Evolutionary conservation across 2,888 invertebrate genomes (phyloP).

Genomic region (Hypena proboscidalis): DNA sequence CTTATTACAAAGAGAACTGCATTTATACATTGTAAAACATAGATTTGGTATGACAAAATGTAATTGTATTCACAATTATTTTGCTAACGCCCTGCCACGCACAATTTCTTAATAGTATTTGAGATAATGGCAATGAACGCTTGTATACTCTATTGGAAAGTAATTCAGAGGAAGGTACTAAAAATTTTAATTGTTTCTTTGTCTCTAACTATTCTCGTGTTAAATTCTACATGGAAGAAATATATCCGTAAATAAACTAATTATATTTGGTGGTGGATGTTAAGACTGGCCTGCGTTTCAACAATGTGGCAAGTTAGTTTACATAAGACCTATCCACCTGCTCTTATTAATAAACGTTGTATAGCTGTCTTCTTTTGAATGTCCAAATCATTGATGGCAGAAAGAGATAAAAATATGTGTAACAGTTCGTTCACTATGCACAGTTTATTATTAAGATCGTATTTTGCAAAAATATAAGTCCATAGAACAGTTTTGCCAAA

Average conservation of each 20-base stretch:
- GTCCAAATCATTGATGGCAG: too few species aligned
- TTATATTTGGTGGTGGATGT: constrained; percentile 19
- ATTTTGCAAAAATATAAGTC: constrained; percentile 22
- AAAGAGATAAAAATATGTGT: too few species aligned
- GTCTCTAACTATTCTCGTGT: too few species aligned
- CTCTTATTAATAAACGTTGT: too few species aligned
- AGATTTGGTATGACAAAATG: not conserved
- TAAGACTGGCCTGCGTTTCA: constrained; percentile 21
- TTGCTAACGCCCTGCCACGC: not conserved
- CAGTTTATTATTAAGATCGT: too few species aligned
- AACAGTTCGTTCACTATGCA: too few species aligned
- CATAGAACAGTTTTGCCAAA: constrained; percentile 16
- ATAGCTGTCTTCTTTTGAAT: too few species aligned
- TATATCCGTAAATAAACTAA: constrained; percentile 13
- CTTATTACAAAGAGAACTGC: too few species aligned
- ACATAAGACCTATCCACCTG: constrained; percentile 17
- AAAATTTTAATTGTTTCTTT: too few species aligned
- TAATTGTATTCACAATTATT: not conserved
- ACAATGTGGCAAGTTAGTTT: constrained; percentile 27
- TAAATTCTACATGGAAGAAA: too few species aligned
- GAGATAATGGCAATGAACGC: not conserved
- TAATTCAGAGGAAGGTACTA: too few species aligned
- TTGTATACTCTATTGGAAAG: too few species aligned
- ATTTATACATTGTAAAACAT: not conserved
- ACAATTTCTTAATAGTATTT: not conserved